Evolutionary conservation across 2,888 invertebrate species (phyloP).

Genomic region (Lamproptera curius): DNA sequence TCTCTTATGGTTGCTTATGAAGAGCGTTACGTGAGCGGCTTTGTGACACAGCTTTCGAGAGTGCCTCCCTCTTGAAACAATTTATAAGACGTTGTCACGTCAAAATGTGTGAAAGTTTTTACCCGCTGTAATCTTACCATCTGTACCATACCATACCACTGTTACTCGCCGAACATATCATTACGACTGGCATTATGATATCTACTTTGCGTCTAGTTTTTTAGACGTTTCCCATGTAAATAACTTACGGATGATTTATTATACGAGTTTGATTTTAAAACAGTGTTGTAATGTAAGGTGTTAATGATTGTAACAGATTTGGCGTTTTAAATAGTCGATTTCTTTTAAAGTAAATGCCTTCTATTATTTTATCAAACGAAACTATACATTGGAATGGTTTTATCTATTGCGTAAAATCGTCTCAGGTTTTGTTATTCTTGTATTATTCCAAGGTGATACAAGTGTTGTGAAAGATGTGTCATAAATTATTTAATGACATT

Average conservation of each 20-base stretch:
- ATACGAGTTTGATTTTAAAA: neutral
- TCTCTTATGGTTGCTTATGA: too few relatives aligned
- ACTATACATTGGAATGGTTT: too few relatives aligned
- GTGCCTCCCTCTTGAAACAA: too few relatives aligned
- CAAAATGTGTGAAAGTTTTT: too few relatives aligned
- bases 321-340: neutral
- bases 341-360: neutral
- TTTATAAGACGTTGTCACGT: too few relatives aligned
- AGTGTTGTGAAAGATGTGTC: too few relatives aligned
- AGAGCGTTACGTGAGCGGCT: too few relatives aligned
- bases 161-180: conserved; percentile 22
- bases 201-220: conserved; percentile 23
- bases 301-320: neutral
- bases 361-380: neutral
- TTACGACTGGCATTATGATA: conserved; percentile 25
- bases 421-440: too few relatives aligned
- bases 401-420: too few relatives aligned
- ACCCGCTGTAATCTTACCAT: neutral
- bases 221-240: conserved; percentile 12
- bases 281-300: neutral
- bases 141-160: conserved; percentile 5
- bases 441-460: too few relatives aligned
- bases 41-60: too few relatives aligned
- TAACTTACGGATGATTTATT: conserved; percentile 10
- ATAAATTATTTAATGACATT: too few relatives aligned